Evolutionary conservation across 2,888 invertebrate genomes (phyloP).

Genomic region (Petrophora chlorosata): DNA sequence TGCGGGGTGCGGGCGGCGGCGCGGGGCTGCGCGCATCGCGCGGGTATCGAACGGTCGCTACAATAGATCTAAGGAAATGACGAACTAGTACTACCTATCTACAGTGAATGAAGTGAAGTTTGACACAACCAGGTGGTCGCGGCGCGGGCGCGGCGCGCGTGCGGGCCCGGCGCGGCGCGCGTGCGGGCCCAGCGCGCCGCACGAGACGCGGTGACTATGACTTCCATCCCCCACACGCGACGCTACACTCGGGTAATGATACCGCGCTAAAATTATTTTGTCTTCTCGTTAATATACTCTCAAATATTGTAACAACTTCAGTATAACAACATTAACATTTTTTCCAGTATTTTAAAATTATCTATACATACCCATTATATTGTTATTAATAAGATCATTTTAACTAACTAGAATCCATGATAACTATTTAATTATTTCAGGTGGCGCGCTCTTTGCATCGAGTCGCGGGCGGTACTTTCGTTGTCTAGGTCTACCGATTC

Average conservation of each 20-base stretch:
- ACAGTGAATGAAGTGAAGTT: constrained; percentile 23
- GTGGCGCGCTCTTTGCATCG: constrained; percentile 22
- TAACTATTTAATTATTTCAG: constrained; percentile 50
- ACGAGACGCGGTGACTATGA: constrained; percentile 42
- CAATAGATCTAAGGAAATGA: constrained; percentile 22
- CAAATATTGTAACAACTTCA: constrained; percentile 84
- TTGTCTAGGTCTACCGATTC: too few species aligned
- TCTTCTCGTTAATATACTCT: constrained; percentile 81
- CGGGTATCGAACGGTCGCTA: constrained; percentile 18
- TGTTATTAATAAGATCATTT: constrained; percentile 64
- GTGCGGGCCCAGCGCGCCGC: constrained; percentile 19
- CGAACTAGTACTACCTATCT: constrained; percentile 20
- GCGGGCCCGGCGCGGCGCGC: constrained; percentile 12
- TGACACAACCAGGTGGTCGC: constrained; percentile 9
- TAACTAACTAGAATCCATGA: constrained; percentile 71
- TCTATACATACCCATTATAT: constrained; percentile 72
- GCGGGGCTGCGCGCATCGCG: constrained; percentile 3
- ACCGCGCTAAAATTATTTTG: constrained; percentile 72
- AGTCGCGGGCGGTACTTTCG: too few species aligned
- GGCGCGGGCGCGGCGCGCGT: neutral
- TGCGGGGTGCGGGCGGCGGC: neutral
- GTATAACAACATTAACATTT: constrained; percentile 84
- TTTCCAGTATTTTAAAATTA: constrained; percentile 75
- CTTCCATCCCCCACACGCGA: constrained; percentile 73
- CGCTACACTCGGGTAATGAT: constrained; percentile 56